Percentiles rank a stretch among this genome's conserved stretches.
Evolutionary conservation across 2,888 invertebrate species (phyloP).

Genomic region (Drosophila neonasuta): DNA sequence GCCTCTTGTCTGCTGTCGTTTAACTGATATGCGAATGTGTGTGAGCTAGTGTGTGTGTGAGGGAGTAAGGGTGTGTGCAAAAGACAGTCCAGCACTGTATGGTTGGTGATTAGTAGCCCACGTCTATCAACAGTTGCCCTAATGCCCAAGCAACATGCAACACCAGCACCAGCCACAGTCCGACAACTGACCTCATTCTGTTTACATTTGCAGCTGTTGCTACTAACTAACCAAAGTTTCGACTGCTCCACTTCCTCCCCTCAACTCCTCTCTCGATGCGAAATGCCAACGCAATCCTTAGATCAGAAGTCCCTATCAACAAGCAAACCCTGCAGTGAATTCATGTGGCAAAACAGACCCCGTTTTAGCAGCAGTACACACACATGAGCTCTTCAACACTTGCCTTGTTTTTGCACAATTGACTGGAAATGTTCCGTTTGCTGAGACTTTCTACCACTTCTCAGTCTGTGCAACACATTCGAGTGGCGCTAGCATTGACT

Average conservation of each 20-base stretch:
- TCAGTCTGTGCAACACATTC: conserved; percentile 17
- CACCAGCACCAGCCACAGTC: conserved; percentile 30
- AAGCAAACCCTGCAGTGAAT: conserved; percentile 33
- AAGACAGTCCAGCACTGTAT: conserved; percentile 10
- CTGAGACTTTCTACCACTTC: conserved; percentile 20
- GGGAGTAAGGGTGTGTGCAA: neutral
- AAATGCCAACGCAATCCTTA: conserved; percentile 2
- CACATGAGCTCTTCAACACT: conserved; percentile 27
- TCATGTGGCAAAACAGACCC: conserved; percentile 22
- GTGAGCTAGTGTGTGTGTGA: neutral
- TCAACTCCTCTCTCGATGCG: neutral
- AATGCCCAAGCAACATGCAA: conserved; percentile 73
- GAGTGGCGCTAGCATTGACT: neutral
- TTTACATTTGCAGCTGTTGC: conserved; percentile 69
- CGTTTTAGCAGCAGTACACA: neutral
- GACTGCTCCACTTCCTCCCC: neutral
- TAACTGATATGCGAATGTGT: neutral
- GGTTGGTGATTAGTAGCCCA: conserved; percentile 68
- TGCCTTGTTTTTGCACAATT: conserved; percentile 52
- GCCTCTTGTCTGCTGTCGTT: conserved; percentile 18
- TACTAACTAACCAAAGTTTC: conserved; percentile 39
- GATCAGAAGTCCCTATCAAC: neutral
- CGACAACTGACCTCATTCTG: conserved; percentile 67
- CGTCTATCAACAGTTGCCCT: conserved; percentile 73
- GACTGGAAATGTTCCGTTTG: conserved; percentile 53